Evolutionary conservation across 2,113 vertebrate genomes (phyloP).

Genomic region (Salvator merianae): DNA sequence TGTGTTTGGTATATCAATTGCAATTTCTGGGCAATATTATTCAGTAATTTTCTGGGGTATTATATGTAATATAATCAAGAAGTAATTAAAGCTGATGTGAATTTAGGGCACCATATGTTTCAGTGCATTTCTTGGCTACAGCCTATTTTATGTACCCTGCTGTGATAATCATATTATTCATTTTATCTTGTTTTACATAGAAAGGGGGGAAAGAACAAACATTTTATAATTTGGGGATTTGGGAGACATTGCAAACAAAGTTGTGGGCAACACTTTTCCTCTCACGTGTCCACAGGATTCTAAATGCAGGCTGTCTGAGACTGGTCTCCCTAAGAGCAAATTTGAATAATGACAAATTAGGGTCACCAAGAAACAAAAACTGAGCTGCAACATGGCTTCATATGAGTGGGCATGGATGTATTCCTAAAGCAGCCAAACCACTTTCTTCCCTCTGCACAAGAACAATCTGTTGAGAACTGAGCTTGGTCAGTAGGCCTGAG

Average conservation of each 20-base stretch:
- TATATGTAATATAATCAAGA: background rate
- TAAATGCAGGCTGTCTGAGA: fast-evolving
- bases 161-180: background rate
- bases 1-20: background rate
- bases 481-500: too few relatives aligned
- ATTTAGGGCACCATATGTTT: background rate
- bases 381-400: too few relatives aligned
- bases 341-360: background rate
- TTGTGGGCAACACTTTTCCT: background rate
- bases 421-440: too few relatives aligned
- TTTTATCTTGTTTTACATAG: slow-evolving; percentile 29
- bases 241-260: background rate
- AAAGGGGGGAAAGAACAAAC: slow-evolving; percentile 1
- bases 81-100: slow-evolving; percentile 25
- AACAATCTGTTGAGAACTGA: too few relatives aligned
- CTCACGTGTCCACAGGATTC: too few relatives aligned
- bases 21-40: slow-evolving; percentile 10
- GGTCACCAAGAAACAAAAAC: background rate
- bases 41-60: slow-evolving; percentile 28
- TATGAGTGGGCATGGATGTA: too few relatives aligned
- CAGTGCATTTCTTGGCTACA: slow-evolving; percentile 10
- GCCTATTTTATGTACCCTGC: slow-evolving; percentile 3
- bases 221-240: background rate
- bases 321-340: background rate
- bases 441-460: too few relatives aligned